Percentiles rank a stretch among this genome's conserved stretches.
phyloP scores from a whole-genome alignment of 1,140 invertebrate genomes.

The Lithobius niger region DNA sequence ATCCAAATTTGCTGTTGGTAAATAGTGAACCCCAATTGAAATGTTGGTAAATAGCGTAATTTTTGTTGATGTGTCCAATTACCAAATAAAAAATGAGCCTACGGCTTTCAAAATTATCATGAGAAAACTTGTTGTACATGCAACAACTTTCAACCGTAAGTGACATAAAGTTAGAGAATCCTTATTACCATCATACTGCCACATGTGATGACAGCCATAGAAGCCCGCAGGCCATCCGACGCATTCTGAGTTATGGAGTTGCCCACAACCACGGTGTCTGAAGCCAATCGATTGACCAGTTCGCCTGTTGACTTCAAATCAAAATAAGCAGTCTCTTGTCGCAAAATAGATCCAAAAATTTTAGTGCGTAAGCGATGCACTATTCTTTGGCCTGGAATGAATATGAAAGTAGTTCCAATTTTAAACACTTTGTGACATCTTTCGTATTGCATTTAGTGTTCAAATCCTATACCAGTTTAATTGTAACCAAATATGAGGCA shows the following conservation, averaged over 20 bases:
- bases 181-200: conserved; percentile 79
- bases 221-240: conserved; percentile 78
- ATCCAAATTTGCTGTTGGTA: too few relatives aligned
- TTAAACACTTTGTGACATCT: too few relatives aligned
- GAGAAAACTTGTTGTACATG: too few relatives aligned
- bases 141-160: conserved; percentile 4
- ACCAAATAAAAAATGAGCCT: too few relatives aligned
- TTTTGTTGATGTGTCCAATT: too few relatives aligned
- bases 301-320: conserved; percentile 89
- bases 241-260: conserved; percentile 82
- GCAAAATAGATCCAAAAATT: conserved; percentile 69
- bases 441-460: too few relatives aligned
- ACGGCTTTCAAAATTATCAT: too few relatives aligned
- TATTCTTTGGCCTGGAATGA: conserved; percentile 59
- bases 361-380: conserved; percentile 64
- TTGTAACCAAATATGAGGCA: too few relatives aligned
- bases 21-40: too few relatives aligned
- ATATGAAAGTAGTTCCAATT: too few relatives aligned
- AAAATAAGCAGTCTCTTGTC: conserved; percentile 88
- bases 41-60: too few relatives aligned
- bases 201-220: conserved; percentile 68
- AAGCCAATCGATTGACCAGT: conserved; percentile 74
- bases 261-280: conserved; percentile 84
- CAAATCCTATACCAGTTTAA: too few relatives aligned
- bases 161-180: not conserved